A percentile compares a stretch with the other conserved stretches of the same genome.
Conservation (phyloP, 2,797 vertebrate species). For the Cercopithecus neglectus region DNA sequence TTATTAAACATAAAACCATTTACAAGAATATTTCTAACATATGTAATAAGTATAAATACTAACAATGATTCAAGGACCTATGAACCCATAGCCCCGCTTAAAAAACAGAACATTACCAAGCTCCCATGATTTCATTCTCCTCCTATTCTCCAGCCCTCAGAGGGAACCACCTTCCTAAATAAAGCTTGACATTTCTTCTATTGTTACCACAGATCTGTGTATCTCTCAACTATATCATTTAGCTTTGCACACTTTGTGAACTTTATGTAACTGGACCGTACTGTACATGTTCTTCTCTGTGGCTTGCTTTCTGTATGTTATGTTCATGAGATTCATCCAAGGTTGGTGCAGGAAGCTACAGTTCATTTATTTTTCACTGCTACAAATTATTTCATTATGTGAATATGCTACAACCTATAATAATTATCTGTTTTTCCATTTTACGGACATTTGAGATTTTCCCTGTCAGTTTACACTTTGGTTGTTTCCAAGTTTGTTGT, state of each 20-base stretch:
- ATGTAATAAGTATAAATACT: neutral
- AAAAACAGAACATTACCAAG: neutral
- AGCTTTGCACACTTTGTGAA: neutral
- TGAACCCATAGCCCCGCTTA: neutral
- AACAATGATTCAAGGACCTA: neutral
- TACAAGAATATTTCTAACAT: neutral
- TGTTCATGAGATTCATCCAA: neutral
- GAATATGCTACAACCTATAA: neutral
- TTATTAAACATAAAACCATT: neutral
- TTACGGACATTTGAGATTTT: neutral
- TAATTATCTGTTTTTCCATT: neutral
- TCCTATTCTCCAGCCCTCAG: neutral
- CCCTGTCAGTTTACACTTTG: neutral
- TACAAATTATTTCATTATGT: neutral
- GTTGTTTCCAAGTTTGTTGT: neutral
- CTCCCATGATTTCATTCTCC: neutral
- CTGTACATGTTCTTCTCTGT: neutral
- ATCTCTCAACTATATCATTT: neutral
- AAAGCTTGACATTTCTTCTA: neutral
- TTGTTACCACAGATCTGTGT: neutral
- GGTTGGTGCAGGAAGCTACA: neutral
- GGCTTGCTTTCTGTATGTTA: neutral
- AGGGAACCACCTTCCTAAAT: neutral
- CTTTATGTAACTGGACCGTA: neutral
- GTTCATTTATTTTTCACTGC: conserved; percentile 33